phyloP scores from a whole-genome alignment of 1,140 invertebrate genomes.

The Calosoma granatense region DNA sequence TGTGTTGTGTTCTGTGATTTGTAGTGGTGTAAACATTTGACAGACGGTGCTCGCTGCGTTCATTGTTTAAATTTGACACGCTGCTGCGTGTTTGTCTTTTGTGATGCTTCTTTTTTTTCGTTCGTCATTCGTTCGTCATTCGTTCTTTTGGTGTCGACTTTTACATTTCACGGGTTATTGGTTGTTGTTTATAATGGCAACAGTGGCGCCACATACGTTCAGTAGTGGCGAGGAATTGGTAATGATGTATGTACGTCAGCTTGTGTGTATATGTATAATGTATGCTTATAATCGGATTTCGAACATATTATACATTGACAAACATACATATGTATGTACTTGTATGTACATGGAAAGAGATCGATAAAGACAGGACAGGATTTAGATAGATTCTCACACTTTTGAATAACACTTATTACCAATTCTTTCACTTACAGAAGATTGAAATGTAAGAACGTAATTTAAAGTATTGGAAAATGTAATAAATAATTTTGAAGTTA shows the following conservation, averaged over 20 bases:
- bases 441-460: no score
- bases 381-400: no score
- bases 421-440: no score
- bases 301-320: no score
- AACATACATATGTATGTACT: no score
- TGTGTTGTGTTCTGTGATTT: background rate
- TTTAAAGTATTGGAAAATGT: no score
- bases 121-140: background rate
- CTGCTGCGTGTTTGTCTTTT: background rate
- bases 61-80: background rate
- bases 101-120: background rate
- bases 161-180: background rate
- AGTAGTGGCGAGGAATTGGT: background rate
- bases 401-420: no score
- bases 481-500: no score
- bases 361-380: no score
- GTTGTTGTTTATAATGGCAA: background rate
- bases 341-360: no score
- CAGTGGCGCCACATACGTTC: background rate
- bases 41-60: background rate
- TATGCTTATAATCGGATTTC: background rate
- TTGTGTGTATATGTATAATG: background rate
- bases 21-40: background rate
- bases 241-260: no score
- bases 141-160: background rate